Conservation (phyloP, 2,888 invertebrate genomes). For the Boloria euphrosyne region DNA sequence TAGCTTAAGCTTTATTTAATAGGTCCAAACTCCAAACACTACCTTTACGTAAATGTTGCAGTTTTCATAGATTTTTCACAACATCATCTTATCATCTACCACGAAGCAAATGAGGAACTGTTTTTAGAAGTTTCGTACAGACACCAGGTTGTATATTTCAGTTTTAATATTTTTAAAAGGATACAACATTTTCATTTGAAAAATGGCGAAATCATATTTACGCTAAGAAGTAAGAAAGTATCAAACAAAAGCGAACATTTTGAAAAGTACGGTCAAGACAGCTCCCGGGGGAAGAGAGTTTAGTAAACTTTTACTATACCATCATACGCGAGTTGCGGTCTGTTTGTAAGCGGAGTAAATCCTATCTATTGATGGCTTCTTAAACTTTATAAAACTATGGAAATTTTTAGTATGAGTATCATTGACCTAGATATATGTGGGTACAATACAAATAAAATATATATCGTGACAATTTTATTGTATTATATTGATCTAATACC, state of each 20-base stretch:
- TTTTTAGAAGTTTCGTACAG: neutral
- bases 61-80: no score
- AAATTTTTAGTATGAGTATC: neutral
- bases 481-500: no score
- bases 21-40: no score
- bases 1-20: no score
- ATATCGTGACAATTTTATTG: no score
- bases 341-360: slow-evolving; percentile 13
- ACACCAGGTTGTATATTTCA: neutral
- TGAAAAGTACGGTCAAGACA: slow-evolving; percentile 70
- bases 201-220: slow-evolving; percentile 16
- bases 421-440: neutral
- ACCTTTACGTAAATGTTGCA: no score
- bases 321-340: slow-evolving; percentile 15
- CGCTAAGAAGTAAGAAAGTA: slow-evolving; percentile 44
- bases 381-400: neutral
- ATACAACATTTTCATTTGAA: slow-evolving; percentile 9
- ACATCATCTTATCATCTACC: no score
- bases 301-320: slow-evolving; percentile 48
- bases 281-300: slow-evolving; percentile 64
- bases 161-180: neutral
- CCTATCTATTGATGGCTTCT: neutral
- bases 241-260: slow-evolving; percentile 55
- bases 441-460: no score
- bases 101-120: neutral